These are phyloP conservation scores for Halcyon badia DNA, from an alignment of 2,797 vertebrate species.

Conservation along the genomic window DNA sequence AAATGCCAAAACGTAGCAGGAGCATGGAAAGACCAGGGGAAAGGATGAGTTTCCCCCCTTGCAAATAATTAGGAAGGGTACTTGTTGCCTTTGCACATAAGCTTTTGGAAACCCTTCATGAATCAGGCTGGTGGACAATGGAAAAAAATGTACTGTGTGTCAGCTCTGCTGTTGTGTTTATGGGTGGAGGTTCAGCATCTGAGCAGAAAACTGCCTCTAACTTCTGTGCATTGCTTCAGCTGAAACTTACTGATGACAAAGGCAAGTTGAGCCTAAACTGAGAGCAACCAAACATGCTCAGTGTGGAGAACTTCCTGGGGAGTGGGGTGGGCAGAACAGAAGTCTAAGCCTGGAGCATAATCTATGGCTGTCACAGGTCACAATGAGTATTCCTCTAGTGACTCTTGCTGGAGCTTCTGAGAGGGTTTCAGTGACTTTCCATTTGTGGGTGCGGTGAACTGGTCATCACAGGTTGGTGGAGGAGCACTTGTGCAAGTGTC, in stretches of 20 bases:
- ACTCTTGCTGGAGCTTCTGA: neutral
- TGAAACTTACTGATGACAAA: neutral
- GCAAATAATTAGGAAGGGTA: neutral
- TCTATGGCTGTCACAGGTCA: neutral
- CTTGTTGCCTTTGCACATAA: neutral
- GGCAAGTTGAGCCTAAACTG: neutral
- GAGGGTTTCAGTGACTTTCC: neutral
- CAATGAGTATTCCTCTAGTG: neutral
- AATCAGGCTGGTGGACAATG: neutral
- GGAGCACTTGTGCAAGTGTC: neutral
- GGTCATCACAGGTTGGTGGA: neutral
- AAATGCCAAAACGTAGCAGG: neutral
- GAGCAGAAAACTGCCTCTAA: neutral
- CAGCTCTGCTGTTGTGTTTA: neutral
- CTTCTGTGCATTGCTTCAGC: neutral
- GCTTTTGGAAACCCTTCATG: neutral
- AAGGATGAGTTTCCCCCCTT: neutral
- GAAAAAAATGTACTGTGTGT: neutral
- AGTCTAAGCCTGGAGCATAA: neutral
- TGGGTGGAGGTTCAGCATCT: neutral
- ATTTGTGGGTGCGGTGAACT: neutral
- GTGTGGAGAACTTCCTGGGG: neutral
- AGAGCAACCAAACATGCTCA: neutral
- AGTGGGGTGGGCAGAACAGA: neutral
- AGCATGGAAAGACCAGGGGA: neutral